phyloP scores from a whole-genome alignment of 1,140 invertebrate species.

The Luehdorfia chinensis region DNA sequence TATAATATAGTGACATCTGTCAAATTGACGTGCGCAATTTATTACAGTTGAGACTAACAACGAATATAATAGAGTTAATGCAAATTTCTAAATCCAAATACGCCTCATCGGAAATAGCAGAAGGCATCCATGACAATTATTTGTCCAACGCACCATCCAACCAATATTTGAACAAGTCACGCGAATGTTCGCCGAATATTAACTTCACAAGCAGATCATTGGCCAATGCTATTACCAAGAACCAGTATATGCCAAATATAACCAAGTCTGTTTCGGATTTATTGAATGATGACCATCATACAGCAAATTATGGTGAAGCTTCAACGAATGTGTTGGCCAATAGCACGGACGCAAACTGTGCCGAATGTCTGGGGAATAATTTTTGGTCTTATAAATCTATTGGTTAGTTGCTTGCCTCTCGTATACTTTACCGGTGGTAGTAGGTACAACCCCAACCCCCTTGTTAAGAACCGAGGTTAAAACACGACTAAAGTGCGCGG shows the following conservation, averaged over 20 bases:
- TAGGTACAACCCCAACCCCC: too few species aligned
- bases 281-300: not conserved
- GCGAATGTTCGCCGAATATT: not conserved
- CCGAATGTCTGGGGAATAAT: constrained; percentile 31
- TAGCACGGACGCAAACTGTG: constrained; percentile 25
- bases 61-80: constrained; percentile 13
- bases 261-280: not conserved
- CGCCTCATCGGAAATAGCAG: not conserved
- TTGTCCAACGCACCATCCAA: not conserved
- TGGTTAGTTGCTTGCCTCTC: constrained; percentile 21
- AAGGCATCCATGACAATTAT: not conserved
- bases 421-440: too few species aligned
- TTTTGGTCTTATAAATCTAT: constrained; percentile 25
- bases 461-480: too few species aligned
- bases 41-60: constrained; percentile 12
- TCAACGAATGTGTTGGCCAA: constrained; percentile 17
- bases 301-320: not conserved
- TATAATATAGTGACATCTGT: not conserved
- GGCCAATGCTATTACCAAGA: constrained; percentile 13
- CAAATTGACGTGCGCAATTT: not conserved
- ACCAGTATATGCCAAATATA: constrained; percentile 15
- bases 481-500: too few species aligned
- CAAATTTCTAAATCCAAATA: constrained; percentile 5
- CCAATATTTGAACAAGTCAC: not conserved
- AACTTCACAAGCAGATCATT: constrained; percentile 10